These are phyloP conservation scores for Elaeidobius kamerunicus DNA, from an alignment of 2,888 invertebrate genomes.

Conservation along the genomic window DNA sequence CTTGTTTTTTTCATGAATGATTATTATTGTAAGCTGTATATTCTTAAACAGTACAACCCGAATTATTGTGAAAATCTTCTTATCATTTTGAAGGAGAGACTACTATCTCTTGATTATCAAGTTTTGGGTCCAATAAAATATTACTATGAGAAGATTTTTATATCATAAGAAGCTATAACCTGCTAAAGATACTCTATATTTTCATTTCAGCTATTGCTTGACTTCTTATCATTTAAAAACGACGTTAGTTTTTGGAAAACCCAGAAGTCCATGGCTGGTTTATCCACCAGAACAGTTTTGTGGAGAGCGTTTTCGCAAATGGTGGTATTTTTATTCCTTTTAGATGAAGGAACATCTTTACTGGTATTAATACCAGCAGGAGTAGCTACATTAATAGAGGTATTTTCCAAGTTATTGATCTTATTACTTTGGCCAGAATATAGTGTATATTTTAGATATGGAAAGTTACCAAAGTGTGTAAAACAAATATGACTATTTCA, in stretches of 20 bases:
- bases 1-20: no score
- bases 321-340: conserved; percentile 86
- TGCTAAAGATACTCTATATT: no score
- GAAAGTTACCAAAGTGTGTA: conserved; percentile 92
- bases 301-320: conserved; percentile 94
- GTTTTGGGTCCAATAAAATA: no score
- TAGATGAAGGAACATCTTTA: conserved; percentile 90
- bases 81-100: no score
- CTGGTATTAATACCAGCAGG: conserved; percentile 84
- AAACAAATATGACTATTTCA: conserved; percentile 51
- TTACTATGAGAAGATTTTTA: no score
- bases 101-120: no score
- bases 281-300: conserved; percentile 83
- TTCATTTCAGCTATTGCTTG: conserved; percentile 86
- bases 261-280: conserved; percentile 80
- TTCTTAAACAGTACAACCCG: no score
- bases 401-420: conserved; percentile 43
- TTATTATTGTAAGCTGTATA: no score
- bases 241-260: conserved; percentile 94
- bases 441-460: conserved; percentile 63
- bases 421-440: background rate
- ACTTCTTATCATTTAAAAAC: conserved; percentile 96
- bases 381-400: conserved; percentile 87
- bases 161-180: no score
- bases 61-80: no score